A percentile compares a stretch with the other conserved stretches of the same genome.
Conservation (phyloP, 1,140 invertebrate genomes). For the Maniola jurtina region DNA sequence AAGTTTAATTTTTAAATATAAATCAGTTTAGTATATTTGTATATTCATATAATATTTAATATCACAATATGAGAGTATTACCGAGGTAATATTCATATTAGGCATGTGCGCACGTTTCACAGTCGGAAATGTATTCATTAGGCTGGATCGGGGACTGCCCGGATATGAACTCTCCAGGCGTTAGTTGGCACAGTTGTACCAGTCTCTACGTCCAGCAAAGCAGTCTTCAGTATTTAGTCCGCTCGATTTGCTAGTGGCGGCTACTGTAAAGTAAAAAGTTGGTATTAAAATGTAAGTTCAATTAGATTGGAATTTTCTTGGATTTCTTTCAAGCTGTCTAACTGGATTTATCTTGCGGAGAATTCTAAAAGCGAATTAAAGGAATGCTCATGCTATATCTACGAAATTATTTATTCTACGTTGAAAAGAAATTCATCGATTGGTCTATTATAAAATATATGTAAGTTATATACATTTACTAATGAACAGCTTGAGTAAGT, state of each 20-base stretch:
- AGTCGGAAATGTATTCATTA: conserved; percentile 44
- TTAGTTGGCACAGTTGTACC: conserved; percentile 29
- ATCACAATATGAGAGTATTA: conserved; percentile 20
- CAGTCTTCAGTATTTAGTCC: conserved; percentile 66
- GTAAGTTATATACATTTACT: background rate
- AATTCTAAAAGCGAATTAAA: too few relatives aligned
- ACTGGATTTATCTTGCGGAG: too few relatives aligned
- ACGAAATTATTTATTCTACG: background rate
- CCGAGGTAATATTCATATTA: conserved; percentile 41
- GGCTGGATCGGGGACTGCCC: conserved; percentile 36
- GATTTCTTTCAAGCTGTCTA: background rate
- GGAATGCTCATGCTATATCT: background rate
- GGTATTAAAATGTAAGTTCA: background rate
- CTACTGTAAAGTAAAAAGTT: conserved; percentile 52
- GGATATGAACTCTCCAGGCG: conserved; percentile 26
- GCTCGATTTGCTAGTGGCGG: conserved; percentile 67
- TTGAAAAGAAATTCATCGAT: background rate
- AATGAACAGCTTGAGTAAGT: background rate
- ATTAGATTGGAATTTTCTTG: background rate
- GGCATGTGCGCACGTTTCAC: conserved; percentile 44
- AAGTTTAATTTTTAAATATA: background rate
- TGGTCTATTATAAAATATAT: background rate
- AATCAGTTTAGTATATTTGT: background rate
- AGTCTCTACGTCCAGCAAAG: conserved; percentile 49
- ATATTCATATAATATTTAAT: conserved; percentile 16